Percentiles rank a stretch among this genome's conserved stretches.
These are phyloP conservation scores for Brachionus rubens DNA, from an alignment of 1,140 invertebrate genomes.

Conservation along the genomic window DNA sequence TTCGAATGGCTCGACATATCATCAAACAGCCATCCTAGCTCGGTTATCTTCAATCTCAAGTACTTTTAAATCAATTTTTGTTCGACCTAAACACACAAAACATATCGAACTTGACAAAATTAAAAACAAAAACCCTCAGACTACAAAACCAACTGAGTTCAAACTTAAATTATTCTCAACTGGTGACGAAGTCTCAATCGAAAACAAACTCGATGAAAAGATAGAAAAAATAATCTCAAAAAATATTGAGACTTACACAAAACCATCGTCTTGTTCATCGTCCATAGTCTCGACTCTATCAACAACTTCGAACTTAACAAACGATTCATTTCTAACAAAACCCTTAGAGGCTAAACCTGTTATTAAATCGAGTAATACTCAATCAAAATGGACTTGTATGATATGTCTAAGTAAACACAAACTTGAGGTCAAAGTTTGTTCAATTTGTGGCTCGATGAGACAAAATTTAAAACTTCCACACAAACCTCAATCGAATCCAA, in stretches of 20 bases:
- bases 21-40: slow-evolving; percentile 31
- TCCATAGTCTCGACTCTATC: not conserved
- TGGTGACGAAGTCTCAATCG: not conserved
- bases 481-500: not conserved
- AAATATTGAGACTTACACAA: not conserved
- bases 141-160: not conserved
- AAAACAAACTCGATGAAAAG: not conserved
- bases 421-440: slow-evolving; percentile 36
- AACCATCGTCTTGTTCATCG: not conserved
- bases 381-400: slow-evolving; percentile 33
- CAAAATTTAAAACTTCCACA: slow-evolving; percentile 15
- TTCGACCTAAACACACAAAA: slow-evolving; percentile 9
- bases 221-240: slow-evolving; percentile 4
- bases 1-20: not conserved
- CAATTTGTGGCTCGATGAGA: slow-evolving; percentile 17
- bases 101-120: not conserved
- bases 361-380: not conserved
- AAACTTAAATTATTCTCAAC: slow-evolving; percentile 32
- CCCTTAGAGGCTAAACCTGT: not conserved
- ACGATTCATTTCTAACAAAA: not conserved
- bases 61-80: slow-evolving; percentile 45
- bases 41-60: not conserved
- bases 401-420: slow-evolving; percentile 29
- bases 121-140: not conserved
- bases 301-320: slow-evolving; percentile 18